A percentile compares a stretch with the other conserved stretches of the same genome.
These are phyloP conservation scores for Achroia grisella DNA, from an alignment of 1,140 invertebrate species.

Conservation along the genomic window DNA sequence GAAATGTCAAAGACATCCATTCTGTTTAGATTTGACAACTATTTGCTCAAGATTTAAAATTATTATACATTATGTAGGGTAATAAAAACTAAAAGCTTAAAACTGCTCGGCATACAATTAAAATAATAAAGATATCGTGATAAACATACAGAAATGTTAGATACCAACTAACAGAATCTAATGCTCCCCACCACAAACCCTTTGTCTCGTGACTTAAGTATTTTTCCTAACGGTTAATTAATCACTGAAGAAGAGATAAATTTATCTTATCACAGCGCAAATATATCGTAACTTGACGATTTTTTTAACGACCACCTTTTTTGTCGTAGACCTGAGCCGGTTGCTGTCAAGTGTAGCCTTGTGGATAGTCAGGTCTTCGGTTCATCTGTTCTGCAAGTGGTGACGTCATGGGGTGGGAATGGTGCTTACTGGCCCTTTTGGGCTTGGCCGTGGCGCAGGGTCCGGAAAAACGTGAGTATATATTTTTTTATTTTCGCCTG, in stretches of 20 bases:
- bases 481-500: conserved; percentile 3
- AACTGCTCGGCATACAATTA: too few relatives aligned
- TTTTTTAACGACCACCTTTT: conserved; percentile 14
- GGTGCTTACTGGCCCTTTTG: conserved; percentile 27
- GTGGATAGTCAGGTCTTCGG: background rate
- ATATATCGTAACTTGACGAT: background rate
- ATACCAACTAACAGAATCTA: too few relatives aligned
- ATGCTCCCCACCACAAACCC: background rate
- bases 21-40: too few relatives aligned
- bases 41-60: too few relatives aligned
- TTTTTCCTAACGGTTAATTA: conserved; percentile 63
- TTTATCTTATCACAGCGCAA: conserved; percentile 44
- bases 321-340: conserved; percentile 38
- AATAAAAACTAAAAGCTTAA: too few relatives aligned
- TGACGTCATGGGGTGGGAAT: conserved; percentile 34
- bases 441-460: conserved; percentile 37
- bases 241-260: conserved; percentile 49
- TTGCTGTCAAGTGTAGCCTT: background rate
- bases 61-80: too few relatives aligned
- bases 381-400: conserved; percentile 5
- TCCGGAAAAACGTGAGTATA: conserved; percentile 59
- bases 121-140: too few relatives aligned
- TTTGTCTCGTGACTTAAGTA: conserved; percentile 58
- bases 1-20: too few relatives aligned
- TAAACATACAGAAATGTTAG: too few relatives aligned